Evolutionary conservation across 2,888 invertebrate genomes (phyloP).

Genomic region (Antheraea yamamai): DNA sequence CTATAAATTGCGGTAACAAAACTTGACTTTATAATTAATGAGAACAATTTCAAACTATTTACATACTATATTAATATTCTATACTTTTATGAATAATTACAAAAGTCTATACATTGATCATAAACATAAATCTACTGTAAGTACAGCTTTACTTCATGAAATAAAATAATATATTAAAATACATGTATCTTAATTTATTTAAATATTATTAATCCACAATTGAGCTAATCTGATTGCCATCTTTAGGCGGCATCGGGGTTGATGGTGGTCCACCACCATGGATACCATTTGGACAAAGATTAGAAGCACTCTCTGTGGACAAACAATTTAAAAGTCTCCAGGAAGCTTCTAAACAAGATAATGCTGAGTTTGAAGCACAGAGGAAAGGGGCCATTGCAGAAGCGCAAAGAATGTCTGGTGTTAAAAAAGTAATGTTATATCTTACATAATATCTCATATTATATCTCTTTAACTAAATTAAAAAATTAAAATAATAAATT

Average conservation of each 20-base stretch:
- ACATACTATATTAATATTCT: too few relatives aligned
- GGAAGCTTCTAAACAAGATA: constrained; percentile 85
- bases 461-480: neutral
- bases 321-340: constrained; percentile 87
- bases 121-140: too few relatives aligned
- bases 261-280: constrained; percentile 94
- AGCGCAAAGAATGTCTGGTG: constrained; percentile 85
- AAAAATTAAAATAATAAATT: constrained; percentile 26
- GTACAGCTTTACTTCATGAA: too few relatives aligned
- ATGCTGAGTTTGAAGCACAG: constrained; percentile 94
- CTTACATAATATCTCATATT: neutral
- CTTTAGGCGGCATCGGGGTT: constrained; percentile 79
- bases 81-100: too few relatives aligned
- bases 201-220: too few relatives aligned
- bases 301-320: constrained; percentile 83
- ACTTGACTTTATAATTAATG: too few relatives aligned
- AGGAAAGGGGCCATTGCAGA: constrained; percentile 95
- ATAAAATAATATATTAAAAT: too few relatives aligned
- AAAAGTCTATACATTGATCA: neutral
- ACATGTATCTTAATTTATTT: too few relatives aligned
- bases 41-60: too few relatives aligned
- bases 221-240: neutral
- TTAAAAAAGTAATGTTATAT: constrained; percentile 73
- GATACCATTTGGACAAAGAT: constrained; percentile 94
- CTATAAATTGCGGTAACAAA: too few relatives aligned